These are phyloP conservation scores for Barnardius zonarius DNA, from an alignment of 2,113 vertebrate species.

Conservation along the genomic window DNA sequence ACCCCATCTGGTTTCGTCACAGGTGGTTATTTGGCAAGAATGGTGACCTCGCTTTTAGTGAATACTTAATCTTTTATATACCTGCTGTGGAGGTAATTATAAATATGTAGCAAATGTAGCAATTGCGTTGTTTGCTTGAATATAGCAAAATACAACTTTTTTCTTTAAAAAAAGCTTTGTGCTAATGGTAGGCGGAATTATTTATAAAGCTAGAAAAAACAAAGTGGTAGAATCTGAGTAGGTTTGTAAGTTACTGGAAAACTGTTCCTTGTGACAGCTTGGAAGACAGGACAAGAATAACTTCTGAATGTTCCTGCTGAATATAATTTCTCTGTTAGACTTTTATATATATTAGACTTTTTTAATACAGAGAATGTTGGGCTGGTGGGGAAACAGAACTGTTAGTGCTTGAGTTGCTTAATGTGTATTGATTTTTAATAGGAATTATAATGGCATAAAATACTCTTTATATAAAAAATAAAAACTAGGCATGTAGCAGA, in stretches of 20 bases:
- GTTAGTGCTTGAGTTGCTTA: not conserved
- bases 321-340: not conserved
- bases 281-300: not conserved
- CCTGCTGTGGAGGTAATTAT: not conserved
- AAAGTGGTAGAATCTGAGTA: not conserved
- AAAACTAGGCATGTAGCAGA: not conserved
- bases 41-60: not conserved
- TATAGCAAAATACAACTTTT: not conserved
- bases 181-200: not conserved
- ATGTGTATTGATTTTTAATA: not conserved
- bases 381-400: not conserved
- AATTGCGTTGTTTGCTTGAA: not conserved
- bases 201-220: not conserved
- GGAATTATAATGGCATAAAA: not conserved
- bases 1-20: conserved; percentile 40
- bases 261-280: not conserved
- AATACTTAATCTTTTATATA: not conserved
- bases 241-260: not conserved
- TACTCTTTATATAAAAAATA: not conserved
- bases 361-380: not conserved
- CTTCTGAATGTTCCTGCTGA: not conserved
- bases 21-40: not conserved
- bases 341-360: not conserved
- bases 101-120: not conserved
- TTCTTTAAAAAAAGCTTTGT: not conserved